Evolutionary conservation across 2,888 invertebrate genomes (phyloP).

Genomic region (Drosophila anceps): DNA sequence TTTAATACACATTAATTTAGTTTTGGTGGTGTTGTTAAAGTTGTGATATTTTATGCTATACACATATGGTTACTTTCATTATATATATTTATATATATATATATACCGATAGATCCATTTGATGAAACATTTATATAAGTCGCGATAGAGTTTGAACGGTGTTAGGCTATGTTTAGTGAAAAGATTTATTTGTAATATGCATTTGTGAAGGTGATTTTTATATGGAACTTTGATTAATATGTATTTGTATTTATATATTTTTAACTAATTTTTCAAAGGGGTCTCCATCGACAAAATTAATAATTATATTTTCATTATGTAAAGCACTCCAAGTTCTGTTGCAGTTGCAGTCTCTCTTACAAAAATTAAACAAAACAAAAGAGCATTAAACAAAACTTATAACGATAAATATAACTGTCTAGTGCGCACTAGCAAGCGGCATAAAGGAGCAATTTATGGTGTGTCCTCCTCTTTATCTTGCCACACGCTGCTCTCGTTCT

Average conservation of each 20-base stretch:
- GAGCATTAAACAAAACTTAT: constrained; percentile 63
- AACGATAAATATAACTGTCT: constrained; percentile 64
- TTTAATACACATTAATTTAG: constrained; percentile 76
- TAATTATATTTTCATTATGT: constrained; percentile 65
- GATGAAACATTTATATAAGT: constrained; percentile 69
- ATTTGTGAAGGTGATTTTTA: constrained; percentile 35
- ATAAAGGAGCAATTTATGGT: constrained; percentile 48
- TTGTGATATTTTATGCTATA: constrained; percentile 66
- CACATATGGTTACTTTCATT: constrained; percentile 52
- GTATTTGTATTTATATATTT: constrained; percentile 44
- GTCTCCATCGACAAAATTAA: constrained; percentile 54
- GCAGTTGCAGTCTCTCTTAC: constrained; percentile 74
- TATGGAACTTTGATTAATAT: constrained; percentile 38
- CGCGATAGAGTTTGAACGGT: constrained; percentile 38
- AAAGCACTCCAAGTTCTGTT: constrained; percentile 77
- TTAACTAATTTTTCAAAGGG: constrained; percentile 44
- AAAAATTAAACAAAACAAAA: constrained; percentile 70
- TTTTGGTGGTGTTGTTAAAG: constrained; percentile 73
- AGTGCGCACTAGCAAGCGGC: constrained; percentile 51
- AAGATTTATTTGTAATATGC: constrained; percentile 34
- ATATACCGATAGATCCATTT: constrained; percentile 54
- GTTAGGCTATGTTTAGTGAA: constrained; percentile 20
- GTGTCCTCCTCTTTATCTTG: constrained; percentile 72
- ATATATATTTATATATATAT: constrained; percentile 51
- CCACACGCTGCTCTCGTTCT: constrained; percentile 72